Evolutionary conservation across 2,797 vertebrate genomes (phyloP).

Genomic region (Scomberomorus guttatus): DNA sequence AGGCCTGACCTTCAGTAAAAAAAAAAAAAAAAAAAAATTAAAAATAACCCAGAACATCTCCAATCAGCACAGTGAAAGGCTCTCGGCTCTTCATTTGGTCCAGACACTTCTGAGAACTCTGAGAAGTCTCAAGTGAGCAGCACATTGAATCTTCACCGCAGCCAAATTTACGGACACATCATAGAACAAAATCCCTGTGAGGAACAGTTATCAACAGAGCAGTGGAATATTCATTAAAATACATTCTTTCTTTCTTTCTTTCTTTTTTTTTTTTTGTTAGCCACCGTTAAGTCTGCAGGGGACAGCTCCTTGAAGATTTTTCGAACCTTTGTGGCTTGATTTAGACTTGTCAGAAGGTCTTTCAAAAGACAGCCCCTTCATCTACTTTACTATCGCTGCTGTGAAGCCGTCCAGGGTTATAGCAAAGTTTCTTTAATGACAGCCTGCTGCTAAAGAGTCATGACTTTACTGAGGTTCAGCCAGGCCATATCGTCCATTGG

Average conservation of each 20-base stretch:
- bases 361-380: constrained; percentile 63
- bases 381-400: constrained; percentile 62
- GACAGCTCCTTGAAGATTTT: constrained; percentile 54
- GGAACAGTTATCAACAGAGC: constrained; percentile 47
- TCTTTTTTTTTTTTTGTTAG: constrained; percentile 44
- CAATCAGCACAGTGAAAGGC: constrained; percentile 43
- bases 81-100: constrained; percentile 16
- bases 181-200: constrained; percentile 47
- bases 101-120: constrained; percentile 55
- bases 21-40: constrained; percentile 12
- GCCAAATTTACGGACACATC: constrained; percentile 47
- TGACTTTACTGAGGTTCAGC: constrained; percentile 58
- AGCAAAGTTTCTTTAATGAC: constrained; percentile 66
- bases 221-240: constrained; percentile 54
- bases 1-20: constrained; percentile 42
- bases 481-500: constrained; percentile 29
- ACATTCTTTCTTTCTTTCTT: constrained; percentile 35
- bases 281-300: constrained; percentile 39
- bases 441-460: constrained; percentile 51
- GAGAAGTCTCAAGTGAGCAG: constrained; percentile 51
- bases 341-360: constrained; percentile 64
- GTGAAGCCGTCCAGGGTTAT: constrained; percentile 57
- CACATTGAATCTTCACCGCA: constrained; percentile 57
- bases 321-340: constrained; percentile 61
- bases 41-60: constrained; percentile 12